Percentiles rank a stretch among this genome's conserved stretches.
phyloP scores from a whole-genome alignment of 2,797 vertebrate species.

The Syndactyla subalaris region DNA sequence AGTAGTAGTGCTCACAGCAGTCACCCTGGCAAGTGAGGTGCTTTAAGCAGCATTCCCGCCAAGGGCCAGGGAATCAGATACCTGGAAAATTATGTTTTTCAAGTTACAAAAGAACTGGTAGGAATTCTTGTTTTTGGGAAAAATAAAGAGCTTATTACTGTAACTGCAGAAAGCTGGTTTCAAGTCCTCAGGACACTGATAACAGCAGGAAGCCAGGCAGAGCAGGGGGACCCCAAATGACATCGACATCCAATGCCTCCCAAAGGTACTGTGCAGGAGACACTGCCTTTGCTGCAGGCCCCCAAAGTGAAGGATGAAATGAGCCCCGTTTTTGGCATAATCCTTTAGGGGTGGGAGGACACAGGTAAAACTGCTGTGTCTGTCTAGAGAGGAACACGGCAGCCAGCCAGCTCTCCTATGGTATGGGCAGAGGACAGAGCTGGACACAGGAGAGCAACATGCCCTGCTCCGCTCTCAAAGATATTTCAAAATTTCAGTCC shows the following conservation, averaged over 20 bases:
- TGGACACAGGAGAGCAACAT: neutral
- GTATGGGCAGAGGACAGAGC: neutral
- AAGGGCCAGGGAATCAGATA: neutral
- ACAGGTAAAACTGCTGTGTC: rapidly evolving
- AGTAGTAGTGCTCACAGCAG: neutral
- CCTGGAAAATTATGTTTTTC: neutral
- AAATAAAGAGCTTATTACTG: neutral
- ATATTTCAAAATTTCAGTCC: neutral
- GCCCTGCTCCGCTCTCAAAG: rapidly evolving
- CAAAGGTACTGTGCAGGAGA: rapidly evolving
- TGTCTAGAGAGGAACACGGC: neutral
- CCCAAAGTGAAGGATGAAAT: neutral
- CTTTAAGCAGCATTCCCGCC: neutral
- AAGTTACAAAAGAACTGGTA: neutral
- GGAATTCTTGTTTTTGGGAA: neutral
- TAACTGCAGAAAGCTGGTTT: neutral
- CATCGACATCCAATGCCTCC: neutral
- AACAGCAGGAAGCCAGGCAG: neutral
- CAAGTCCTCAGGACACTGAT: neutral
- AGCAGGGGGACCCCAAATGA: neutral
- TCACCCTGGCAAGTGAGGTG: rapidly evolving
- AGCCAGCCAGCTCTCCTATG: neutral
- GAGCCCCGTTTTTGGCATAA: neutral
- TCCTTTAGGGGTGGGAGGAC: neutral
- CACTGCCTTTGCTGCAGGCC: neutral